A percentile compares a stretch with the other conserved stretches of the same genome.
Conservation (phyloP, 2,888 invertebrate species). For the Trichacis sp. region DNA sequence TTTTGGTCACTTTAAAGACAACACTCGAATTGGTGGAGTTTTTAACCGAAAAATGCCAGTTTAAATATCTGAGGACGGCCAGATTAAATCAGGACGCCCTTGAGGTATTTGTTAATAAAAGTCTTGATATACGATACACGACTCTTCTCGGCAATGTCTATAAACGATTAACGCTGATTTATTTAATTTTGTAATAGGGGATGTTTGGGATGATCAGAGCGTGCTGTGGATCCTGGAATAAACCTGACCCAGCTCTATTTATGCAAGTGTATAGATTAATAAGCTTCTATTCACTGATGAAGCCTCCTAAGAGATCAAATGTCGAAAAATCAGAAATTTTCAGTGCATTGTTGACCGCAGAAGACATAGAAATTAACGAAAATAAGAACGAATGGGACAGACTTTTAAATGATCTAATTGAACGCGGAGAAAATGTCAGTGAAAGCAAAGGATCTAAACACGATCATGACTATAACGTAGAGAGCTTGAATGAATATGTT, state of each 20-base stretch:
- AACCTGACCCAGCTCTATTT: neutral
- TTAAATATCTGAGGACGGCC: neutral
- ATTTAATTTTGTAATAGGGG: neutral
- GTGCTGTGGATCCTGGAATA: neutral
- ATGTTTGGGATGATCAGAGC: neutral
- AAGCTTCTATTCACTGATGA: neutral
- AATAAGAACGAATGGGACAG: neutral
- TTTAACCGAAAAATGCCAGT: neutral
- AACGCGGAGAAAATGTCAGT: no score
- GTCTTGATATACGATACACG: no score
- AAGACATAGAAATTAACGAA: neutral
- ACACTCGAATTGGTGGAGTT: no score
- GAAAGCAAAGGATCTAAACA: neutral
- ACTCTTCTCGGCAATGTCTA: no score
- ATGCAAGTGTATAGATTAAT: neutral
- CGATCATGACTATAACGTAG: neutral
- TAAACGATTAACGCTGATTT: no score
- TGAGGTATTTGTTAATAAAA: neutral
- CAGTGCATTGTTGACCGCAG: neutral
- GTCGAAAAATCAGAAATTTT: neutral
- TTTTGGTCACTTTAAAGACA: neutral
- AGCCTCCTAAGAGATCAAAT: neutral
- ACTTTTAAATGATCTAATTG: neutral
- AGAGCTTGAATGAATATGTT: neutral
- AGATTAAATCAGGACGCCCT: neutral